These are phyloP conservation scores for Lithophane socia DNA, from an alignment of 2,888 invertebrate species.

Conservation along the genomic window DNA sequence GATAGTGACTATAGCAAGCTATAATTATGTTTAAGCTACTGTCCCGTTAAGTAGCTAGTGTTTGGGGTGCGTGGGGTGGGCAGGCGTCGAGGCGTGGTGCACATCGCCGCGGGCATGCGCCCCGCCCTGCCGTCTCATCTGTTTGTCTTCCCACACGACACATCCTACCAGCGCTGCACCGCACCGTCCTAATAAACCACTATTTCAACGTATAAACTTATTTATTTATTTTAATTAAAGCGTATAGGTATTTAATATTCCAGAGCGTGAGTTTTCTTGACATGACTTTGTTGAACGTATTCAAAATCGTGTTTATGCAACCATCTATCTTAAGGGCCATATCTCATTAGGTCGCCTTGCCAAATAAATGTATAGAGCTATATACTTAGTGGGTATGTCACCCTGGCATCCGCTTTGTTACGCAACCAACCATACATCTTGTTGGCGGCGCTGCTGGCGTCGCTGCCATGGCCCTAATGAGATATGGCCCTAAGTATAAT, in stretches of 20 bases:
- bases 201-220: conserved; percentile 4
- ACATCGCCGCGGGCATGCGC: conserved; percentile 73
- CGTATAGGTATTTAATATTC: conserved; percentile 1
- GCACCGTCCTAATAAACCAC: conserved; percentile 18
- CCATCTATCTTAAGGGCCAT: background rate
- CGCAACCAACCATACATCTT: no score
- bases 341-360: no score
- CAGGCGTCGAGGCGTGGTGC: conserved; percentile 85
- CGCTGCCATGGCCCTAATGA: no score
- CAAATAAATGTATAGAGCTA: no score
- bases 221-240: conserved; percentile 30
- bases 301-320: conserved; percentile 2
- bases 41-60: conserved; percentile 51
- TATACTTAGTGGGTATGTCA: no score
- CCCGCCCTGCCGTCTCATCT: conserved; percentile 76
- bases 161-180: background rate
- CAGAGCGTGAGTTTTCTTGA: background rate
- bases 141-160: conserved; percentile 77
- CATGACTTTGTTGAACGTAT: background rate
- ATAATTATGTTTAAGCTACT: conserved; percentile 43
- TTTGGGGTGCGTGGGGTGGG: conserved; percentile 52
- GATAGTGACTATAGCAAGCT: background rate
- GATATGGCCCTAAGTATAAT: no score
- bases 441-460: no score
- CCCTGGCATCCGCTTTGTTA: no score